Evolutionary conservation across 2,113 vertebrate species (phyloP), one percentile per base, ranked within the genome.

Genomic region (Agelaius phoeniceus): DNA sequence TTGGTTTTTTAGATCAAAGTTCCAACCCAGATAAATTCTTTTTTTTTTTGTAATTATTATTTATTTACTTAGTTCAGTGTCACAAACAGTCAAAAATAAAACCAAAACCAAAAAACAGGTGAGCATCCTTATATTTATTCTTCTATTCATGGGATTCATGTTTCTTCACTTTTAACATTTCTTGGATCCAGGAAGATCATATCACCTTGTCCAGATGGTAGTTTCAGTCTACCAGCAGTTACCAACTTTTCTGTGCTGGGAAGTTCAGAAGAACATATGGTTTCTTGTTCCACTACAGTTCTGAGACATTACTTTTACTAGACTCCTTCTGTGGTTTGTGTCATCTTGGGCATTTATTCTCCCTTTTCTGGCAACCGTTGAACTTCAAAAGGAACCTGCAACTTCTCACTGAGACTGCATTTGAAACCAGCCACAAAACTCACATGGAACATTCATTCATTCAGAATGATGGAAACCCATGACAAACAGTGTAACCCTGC

Each of bases 381-480:
- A 97, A 95, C 96, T 97, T 97, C 96, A 95, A 95, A 97, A 98
- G 95, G 97, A 98, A 98, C 97, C 97, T 98, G 95, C 72, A 96
- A 96, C 98, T 98, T 98, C 95, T 97, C 94, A 96, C 92, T 84
- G 97, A 96, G 97, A 98, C 96, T 96, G 97, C 96, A 97, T 98
- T 98, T 97, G 97, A 97, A 98, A 98, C 90, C 97, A 97, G 98
- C 98, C 98, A 98, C 97, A 97, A 98, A 98, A 98, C 93, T 98
- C 80, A 94, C 93, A 97, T 96, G 95, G 97, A 95, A 98, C 95
- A 97, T 98, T 98, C 96, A 96, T 97, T 98, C 97, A 97, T 95
- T 94, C 98, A 98, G 96, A 97, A 98, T 97, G 97, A 96, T 97
- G 97, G 97, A 98, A 97, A 97, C 97, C 97, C 97, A 98, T 97